Percentiles rank a stretch among this genome's conserved stretches.
These are phyloP conservation scores for Nasua narica DNA, from an alignment of 2,797 vertebrate genomes.

Conservation along the genomic window DNA sequence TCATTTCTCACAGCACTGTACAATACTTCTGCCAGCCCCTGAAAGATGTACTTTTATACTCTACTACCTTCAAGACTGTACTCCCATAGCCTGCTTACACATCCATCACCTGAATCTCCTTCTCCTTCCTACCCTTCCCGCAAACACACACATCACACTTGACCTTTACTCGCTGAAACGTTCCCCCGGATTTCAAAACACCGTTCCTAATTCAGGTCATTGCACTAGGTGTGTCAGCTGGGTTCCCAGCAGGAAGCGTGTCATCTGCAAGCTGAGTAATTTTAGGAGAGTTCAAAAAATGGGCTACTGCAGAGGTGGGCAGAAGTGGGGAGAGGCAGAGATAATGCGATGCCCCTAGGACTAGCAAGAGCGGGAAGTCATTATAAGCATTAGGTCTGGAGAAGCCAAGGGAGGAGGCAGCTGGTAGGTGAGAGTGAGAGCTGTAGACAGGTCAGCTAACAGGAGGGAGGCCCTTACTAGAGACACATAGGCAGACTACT, in stretches of 20 bases:
- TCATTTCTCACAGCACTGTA: not conserved
- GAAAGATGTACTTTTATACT: not conserved
- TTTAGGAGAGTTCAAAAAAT: not conserved
- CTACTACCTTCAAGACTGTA: not conserved
- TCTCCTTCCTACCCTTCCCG: not conserved
- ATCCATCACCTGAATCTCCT: not conserved
- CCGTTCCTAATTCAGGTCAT: not conserved
- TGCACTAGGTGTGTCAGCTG: not conserved
- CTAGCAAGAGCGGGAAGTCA: not conserved
- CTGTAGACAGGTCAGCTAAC: not conserved
- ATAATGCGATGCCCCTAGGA: not conserved
- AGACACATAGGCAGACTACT: not conserved
- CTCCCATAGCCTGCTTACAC: not conserved
- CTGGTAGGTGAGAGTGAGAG: not conserved
- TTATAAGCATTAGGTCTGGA: not conserved
- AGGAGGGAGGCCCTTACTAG: not conserved
- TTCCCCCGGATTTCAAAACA: not conserved
- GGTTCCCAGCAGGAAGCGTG: not conserved
- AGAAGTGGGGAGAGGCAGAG: not conserved
- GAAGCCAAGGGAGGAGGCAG: not conserved
- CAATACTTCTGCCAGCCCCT: not conserved
- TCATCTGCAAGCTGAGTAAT: not conserved
- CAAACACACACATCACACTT: not conserved
- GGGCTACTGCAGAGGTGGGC: not conserved
- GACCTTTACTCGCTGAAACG: not conserved